Percentiles rank a stretch among this genome's conserved stretches.
phyloP scores from a whole-genome alignment of 2,797 vertebrate genomes.

The Schizopygopsis malacanthus region DNA sequence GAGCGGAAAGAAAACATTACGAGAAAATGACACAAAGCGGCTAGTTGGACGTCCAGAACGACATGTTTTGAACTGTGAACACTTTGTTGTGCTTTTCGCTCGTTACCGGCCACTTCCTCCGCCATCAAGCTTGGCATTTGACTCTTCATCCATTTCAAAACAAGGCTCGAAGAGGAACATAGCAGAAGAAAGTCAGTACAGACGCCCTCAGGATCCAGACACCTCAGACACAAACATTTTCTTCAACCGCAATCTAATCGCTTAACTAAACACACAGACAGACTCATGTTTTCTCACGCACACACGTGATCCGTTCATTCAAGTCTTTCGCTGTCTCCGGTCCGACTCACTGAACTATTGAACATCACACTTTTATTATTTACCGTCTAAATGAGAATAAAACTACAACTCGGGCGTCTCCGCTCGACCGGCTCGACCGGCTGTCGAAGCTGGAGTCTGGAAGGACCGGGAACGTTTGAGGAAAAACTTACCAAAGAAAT shows the following conservation, averaged over 20 bases:
- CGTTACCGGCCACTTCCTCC: conserved; percentile 21
- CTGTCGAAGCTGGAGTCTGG: conserved; percentile 15
- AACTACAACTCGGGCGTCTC: conserved; percentile 28
- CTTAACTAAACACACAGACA: conserved; percentile 16
- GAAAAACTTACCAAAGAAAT: not conserved
- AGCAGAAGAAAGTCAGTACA: not conserved
- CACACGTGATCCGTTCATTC: conserved; percentile 17
- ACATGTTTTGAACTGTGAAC: conserved; percentile 9
- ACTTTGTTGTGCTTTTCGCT: not conserved
- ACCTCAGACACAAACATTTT: conserved; percentile 27
- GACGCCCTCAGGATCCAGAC: conserved; percentile 20
- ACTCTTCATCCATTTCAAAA: not conserved
- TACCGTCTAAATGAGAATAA: conserved; percentile 25
- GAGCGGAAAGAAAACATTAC: conserved; percentile 73
- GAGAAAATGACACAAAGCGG: conserved; percentile 61
- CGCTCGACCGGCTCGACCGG: conserved; percentile 43
- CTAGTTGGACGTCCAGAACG: conserved; percentile 18
- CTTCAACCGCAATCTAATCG: conserved; percentile 24
- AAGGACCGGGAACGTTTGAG: not conserved
- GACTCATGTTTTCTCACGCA: not conserved
- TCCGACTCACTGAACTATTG: conserved; percentile 46
- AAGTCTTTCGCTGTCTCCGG: conserved; percentile 19
- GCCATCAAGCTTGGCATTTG: not conserved
- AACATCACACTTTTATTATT: conserved; percentile 56
- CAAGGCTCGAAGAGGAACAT: not conserved